phyloP scores from a whole-genome alignment of 2,797 vertebrate genomes.

The Centropyge bicolor region DNA sequence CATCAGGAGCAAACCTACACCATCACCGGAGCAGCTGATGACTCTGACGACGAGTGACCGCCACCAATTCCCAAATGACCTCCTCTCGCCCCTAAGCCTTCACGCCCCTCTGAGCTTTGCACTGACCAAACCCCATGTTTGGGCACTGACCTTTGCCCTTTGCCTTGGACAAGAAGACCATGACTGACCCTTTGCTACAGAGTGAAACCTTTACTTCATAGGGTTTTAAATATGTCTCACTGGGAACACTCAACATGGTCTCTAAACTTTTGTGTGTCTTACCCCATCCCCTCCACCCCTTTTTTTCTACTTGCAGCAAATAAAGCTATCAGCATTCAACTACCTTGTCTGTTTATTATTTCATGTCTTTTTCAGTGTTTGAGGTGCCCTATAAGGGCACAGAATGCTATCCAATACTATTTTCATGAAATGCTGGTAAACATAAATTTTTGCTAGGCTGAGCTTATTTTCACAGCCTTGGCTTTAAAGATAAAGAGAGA shows the following conservation, averaged over 20 bases:
- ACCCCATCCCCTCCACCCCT: conserved; percentile 20
- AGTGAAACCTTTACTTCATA: conserved; percentile 50
- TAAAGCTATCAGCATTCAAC: conserved; percentile 85
- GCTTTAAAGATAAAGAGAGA: conserved; percentile 12
- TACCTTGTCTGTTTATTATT: conserved; percentile 52
- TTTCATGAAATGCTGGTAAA: conserved; percentile 31
- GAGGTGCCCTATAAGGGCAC: neutral
- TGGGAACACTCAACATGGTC: conserved; percentile 47
- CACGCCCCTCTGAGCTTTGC: conserved; percentile 70
- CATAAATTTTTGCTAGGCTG: neutral
- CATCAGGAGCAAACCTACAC: conserved; percentile 82
- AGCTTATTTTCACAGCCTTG: conserved; percentile 20
- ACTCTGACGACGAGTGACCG: conserved; percentile 78
- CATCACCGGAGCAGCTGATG: conserved; percentile 82
- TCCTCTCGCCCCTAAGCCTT: conserved; percentile 58
- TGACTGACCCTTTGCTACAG: conserved; percentile 62
- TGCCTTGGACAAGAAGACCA: conserved; percentile 74
- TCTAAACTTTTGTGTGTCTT: conserved; percentile 60
- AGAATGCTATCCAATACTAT: conserved; percentile 5
- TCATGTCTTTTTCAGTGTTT: conserved; percentile 40
- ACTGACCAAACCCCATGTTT: conserved; percentile 78
- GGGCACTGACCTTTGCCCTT: conserved; percentile 76
- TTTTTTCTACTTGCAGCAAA: conserved; percentile 68
- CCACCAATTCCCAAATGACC: conserved; percentile 62
- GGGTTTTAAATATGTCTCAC: conserved; percentile 50